Base-by-base conservation (phyloP, 2,113 vertebrate species). In the Neodon shergylaensis region DNA sequence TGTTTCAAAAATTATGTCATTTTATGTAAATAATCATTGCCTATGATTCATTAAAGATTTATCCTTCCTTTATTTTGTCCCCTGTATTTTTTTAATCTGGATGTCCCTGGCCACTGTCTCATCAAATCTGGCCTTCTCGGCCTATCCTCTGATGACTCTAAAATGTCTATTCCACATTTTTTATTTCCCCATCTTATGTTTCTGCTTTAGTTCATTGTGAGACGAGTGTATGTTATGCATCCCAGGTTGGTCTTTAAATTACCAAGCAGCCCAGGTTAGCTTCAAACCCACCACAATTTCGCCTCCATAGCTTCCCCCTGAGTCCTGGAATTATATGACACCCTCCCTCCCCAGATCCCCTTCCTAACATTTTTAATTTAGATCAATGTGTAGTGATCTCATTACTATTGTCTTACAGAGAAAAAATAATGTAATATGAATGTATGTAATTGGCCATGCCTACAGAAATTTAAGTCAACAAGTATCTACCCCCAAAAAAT, bases 401-500 rank as follows among this genome's bases (percentile, higher is more conserved):
- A 0, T 12, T 76, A 39, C 16, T 70, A 26, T 47, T 66, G 22
- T n/a, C 44, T 61, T 91, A 52, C 26, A 63, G 17, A 65, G 42
- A 5, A 83, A 91, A 86, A 66, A 39, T 66, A 52, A 42, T 14
- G 28, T 84, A 76, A 24, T 66, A 39, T 7, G 17, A n/a, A n/a
- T 54, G 68, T 52, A 31, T 65, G 17, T 83, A 78, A 83, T 52
- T 54, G 49, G 39, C 8, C 76, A n/a, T 1, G 42, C 19, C 61
- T 88, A n/a, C 61, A 88, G 21, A 95, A 77, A 91, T 36, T 44
- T 83, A n/a, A 84, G 33, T 93, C 17, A 87, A 91, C 8, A 47
- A 28, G 26, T 89, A 89, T 11, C 49, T 9, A 88, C 39, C 12
- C 36, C 49, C 47, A 36, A 19, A 19, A 65, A 84, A 44, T 65